These are phyloP conservation scores for Drosophila ogumai DNA, from an alignment of 1,140 invertebrate genomes.

Conservation along the genomic window DNA sequence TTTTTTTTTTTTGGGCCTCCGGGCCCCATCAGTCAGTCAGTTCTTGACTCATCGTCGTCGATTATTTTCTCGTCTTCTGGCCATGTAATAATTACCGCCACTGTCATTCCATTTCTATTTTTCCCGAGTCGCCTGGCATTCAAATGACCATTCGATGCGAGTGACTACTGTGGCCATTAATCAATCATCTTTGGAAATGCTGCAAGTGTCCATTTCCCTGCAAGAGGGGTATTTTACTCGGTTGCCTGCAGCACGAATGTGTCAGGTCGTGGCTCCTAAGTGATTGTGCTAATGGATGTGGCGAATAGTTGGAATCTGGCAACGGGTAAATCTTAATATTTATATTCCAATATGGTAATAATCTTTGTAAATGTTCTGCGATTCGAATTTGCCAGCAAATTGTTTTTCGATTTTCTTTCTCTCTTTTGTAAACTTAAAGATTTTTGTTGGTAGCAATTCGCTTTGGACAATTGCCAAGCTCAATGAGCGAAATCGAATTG, in stretches of 20 bases:
- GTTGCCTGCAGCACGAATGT: conserved; percentile 35
- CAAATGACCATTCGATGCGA: conserved; percentile 67
- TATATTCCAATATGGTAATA: not conserved
- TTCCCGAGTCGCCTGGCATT: not conserved
- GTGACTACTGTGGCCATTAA: conserved; percentile 67
- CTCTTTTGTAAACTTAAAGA: not conserved
- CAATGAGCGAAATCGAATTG: conserved; percentile 10
- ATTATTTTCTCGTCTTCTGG: conserved; percentile 8
- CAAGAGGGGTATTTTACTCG: not conserved
- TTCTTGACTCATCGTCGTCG: conserved; percentile 18
- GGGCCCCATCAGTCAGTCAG: conserved; percentile 25
- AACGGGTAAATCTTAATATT: not conserved
- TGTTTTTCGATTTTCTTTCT: not conserved
- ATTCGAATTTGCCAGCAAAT: not conserved
- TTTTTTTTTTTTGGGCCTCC: conserved; percentile 17
- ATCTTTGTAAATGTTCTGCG: not conserved
- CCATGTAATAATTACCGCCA: conserved; percentile 66
- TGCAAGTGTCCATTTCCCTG: conserved; percentile 47
- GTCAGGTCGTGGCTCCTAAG: conserved; percentile 29
- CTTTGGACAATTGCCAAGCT: conserved; percentile 16
- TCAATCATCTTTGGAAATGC: conserved; percentile 74
- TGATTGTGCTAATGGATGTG: conserved; percentile 26
- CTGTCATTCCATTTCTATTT: conserved; percentile 41
- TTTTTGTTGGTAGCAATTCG: conserved; percentile 2
- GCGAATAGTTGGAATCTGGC: not conserved